Base-by-base conservation (phyloP, 2,113 vertebrate species). In the Tachuris rubrigastra region DNA sequence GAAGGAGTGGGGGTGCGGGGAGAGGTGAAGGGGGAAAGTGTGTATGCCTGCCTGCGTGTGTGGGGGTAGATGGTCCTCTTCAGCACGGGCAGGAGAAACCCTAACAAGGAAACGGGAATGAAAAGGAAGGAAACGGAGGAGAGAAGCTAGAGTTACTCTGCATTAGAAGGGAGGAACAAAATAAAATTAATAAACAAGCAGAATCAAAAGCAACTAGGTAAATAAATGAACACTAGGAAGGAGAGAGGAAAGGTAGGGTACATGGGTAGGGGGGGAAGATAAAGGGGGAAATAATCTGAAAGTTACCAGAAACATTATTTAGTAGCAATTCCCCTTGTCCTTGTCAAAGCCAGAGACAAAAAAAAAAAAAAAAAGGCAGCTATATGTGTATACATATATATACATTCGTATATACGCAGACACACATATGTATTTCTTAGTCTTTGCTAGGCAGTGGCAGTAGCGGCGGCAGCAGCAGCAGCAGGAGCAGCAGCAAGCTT, bases 251-350 rank as follows among this genome's bases (percentile, higher is more conserved):
- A 95, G 88, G 85, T 80, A 95, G 96, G 91, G 68, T 95, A 47
- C 90, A 95, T 94, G 46, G 52, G 30, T 16, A 50, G 27, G 14
- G 47, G 74, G 28, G 30, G 63, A 85, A 85, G 89, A 90, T 95
- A 92, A 75, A 75, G 90, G 89, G 86, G 97, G 89, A 97, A 97
- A 98, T 97, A 97, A 97, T 97, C 96, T 95, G 97, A 98, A 98
- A 98, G 98, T 99, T 99, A 99, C 99, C 99, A 99, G 98, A 98
- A 99, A 99, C 98, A 99, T 99, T 97, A 98, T 95, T 98, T 98
- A 98, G 97, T 95, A 94, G 98, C 94, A 95, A 96, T 96, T 98
- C 97, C 98, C 98, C 96, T 97, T 94, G 96, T 97, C 96, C 98
- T 98, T 97, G 98, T 98, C 98, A 98, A 97, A 98, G 98, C 96